Evolutionary conservation across 2,888 invertebrate genomes (phyloP).

Genomic region (Rhagium mordax): DNA sequence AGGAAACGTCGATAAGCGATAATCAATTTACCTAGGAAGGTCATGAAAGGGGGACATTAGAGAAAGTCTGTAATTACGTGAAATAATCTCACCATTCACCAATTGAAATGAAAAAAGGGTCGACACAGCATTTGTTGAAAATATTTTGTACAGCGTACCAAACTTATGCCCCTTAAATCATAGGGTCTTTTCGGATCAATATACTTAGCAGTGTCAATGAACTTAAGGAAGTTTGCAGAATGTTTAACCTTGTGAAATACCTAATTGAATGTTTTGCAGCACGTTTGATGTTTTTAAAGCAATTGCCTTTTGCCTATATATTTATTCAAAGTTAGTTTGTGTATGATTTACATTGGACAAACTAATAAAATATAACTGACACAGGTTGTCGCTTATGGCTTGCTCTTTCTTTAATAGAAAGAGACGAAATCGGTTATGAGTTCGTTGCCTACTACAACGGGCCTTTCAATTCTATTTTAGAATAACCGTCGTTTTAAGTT

Average conservation of each 20-base stretch:
- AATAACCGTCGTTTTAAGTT: not conserved
- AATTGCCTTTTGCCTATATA: not conserved
- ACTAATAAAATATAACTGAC: conserved; percentile 5
- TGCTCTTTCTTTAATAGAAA: conserved; percentile 12
- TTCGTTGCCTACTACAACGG: conserved; percentile 28
- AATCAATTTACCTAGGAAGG: not conserved
- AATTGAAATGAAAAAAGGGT: not conserved
- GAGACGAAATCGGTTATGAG: conserved; percentile 4
- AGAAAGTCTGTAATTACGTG: not conserved
- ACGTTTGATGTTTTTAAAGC: not conserved
- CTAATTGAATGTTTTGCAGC: not conserved
- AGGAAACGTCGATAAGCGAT: not conserved
- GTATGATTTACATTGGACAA: not conserved
- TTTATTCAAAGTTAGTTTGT: not conserved
- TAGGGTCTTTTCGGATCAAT: conserved; percentile 46
- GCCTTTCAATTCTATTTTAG: conserved; percentile 27
- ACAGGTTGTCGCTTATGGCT: not conserved
- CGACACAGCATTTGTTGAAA: conserved; percentile 26
- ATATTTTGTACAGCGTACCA: conserved; percentile 40
- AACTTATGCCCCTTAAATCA: not conserved
- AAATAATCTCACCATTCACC: not conserved
- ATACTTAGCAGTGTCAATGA: conserved; percentile 36
- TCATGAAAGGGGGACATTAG: not conserved
- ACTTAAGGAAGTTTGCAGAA: conserved; percentile 34
- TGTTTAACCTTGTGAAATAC: conserved; percentile 21